Conservation (phyloP, 2,797 vertebrate genomes). For the Cottoperca gobio region DNA sequence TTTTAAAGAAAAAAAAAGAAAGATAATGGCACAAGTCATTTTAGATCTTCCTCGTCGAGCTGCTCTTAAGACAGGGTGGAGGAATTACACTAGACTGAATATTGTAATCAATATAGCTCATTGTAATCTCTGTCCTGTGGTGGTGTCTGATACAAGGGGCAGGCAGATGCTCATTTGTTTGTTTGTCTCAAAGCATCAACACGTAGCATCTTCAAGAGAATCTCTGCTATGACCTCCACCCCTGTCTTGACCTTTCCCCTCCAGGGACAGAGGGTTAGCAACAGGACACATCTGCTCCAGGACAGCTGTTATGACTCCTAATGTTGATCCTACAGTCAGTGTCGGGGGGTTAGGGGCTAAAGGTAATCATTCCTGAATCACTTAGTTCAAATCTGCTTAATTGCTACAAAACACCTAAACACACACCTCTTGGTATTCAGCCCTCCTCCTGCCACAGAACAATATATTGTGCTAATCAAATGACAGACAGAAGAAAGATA, state of each 20-base stretch:
- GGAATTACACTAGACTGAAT: constrained; percentile 62
- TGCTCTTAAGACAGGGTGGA: constrained; percentile 40
- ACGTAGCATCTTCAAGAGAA: constrained; percentile 74
- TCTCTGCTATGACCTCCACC: constrained; percentile 74
- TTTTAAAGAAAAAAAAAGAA: no score
- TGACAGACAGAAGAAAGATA: constrained; percentile 2
- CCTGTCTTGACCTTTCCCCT: constrained; percentile 78
- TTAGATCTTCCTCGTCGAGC: constrained; percentile 11
- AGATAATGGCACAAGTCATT: neutral
- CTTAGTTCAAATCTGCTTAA: constrained; percentile 65
- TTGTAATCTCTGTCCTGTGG: constrained; percentile 51
- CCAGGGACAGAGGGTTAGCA: constrained; percentile 73
- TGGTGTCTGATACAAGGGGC: constrained; percentile 29
- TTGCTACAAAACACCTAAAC: constrained; percentile 62
- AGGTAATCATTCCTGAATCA: constrained; percentile 74
- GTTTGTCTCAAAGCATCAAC: constrained; percentile 73
- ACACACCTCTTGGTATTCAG: constrained; percentile 22
- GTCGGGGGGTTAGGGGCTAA: constrained; percentile 35
- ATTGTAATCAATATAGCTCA: constrained; percentile 75
- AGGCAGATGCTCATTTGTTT: constrained; percentile 82
- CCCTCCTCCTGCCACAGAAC: constrained; percentile 31
- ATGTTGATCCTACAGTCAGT: constrained; percentile 75
- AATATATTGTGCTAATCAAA: constrained; percentile 22
- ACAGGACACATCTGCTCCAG: constrained; percentile 84
- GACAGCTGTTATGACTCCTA: constrained; percentile 84